Base-by-base conservation (phyloP, 2,113 vertebrate genomes). In the Dromas ardeola region DNA sequence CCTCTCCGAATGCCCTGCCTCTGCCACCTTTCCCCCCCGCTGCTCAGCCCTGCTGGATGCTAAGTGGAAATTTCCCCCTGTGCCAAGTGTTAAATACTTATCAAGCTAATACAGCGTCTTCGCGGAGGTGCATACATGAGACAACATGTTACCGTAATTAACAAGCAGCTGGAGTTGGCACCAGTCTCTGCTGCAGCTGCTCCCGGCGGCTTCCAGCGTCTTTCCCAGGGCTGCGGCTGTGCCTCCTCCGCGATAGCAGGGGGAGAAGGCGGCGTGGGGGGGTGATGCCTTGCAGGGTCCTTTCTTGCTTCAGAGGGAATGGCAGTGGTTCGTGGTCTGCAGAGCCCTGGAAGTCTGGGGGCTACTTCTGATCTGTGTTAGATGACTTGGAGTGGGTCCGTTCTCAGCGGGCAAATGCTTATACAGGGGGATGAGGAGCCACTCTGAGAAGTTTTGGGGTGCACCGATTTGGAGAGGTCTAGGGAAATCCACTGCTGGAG, bases 71-170 rank as follows among this genome's bases (percentile, higher is more conserved):
- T 84, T 84, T 66, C 81, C 88, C 92, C 63, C 52, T 0, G 83
- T 96, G 97, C 95, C 97, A 97, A 97, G 95, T 63, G 76, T 87
- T 95, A 95, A 96, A 92, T 85, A 89, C 93, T 96, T 80, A 77
- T 55, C 92, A 73, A 82, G 95, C 92, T 96, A 90, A 94, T 92
- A 30, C 83, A 63, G 96, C 80, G 70, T 94, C 97, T 94, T 94
- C 81, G 20, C 26, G 70, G 91, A 97, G 97, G 97, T 90, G 81
- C n/a, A 38, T 86, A 90, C 95, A 83, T 93, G 97, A 97, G 91
- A 55, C 96, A 96, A 94, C 97, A 93, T 94, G 97, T 93, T 95
- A 52, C 93, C 84, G 32, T 92, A 66, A 88, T 95, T 95, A 95
- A 81, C 83, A 56, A 95, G 95, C 96, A 90, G 96, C 95, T 88